Percentiles rank a stretch among this genome's conserved stretches.
These are phyloP conservation scores for Lepidurus arcticus DNA, from an alignment of 1,140 invertebrate genomes.

Conservation along the genomic window DNA sequence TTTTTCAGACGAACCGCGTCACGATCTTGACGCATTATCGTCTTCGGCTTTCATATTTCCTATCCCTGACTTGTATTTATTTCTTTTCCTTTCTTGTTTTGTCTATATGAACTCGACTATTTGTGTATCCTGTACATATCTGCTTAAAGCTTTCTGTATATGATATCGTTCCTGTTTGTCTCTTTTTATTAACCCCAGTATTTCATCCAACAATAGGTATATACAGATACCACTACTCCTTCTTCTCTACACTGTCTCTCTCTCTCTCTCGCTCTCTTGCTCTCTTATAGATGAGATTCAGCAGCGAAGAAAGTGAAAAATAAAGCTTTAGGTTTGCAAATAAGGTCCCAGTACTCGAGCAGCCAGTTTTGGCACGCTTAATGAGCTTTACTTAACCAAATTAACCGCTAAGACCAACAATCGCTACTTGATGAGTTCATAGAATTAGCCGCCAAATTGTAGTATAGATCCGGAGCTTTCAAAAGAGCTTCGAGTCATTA, in stretches of 20 bases:
- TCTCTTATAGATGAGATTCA: no score
- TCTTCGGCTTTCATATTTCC: no score
- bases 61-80: no score
- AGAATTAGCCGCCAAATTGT: conserved; percentile 18
- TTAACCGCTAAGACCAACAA: conserved; percentile 10
- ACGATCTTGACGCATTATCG: no score
- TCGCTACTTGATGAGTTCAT: background rate
- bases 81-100: no score
- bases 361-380: background rate
- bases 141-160: no score
- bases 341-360: background rate
- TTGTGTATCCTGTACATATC: no score
- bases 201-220: conserved; percentile 16
- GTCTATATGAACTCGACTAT: no score
- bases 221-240: background rate
- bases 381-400: conserved; percentile 10
- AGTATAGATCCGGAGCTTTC: conserved; percentile 19
- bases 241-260: background rate
- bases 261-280: no score
- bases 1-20: no score
- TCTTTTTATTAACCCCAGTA: no score
- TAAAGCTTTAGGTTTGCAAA: background rate
- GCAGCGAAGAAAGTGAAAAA: conserved; percentile 1
- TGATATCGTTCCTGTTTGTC: no score
- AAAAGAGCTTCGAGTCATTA: conserved; percentile 14